phyloP scores from a whole-genome alignment of 2,113 vertebrate genomes.

The Callorhinus ursinus region DNA sequence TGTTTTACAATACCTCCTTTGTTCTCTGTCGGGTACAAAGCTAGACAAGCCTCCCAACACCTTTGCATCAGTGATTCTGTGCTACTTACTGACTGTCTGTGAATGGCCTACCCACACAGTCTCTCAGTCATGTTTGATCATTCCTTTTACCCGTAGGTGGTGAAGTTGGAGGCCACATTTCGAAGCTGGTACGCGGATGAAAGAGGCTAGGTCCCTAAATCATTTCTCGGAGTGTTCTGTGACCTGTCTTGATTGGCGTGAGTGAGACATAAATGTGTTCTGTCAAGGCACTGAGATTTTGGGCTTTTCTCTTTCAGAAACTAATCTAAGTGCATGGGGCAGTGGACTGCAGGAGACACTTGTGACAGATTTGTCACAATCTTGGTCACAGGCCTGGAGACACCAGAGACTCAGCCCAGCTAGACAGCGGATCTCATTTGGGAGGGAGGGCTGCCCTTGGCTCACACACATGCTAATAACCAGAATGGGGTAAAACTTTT shows the following conservation, averaged over 20 bases:
- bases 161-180: not conserved
- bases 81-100: not conserved
- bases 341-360: rapidly evolving
- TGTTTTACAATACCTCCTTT: too few relatives aligned
- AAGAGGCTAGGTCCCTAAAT: not conserved
- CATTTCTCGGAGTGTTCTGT: not conserved
- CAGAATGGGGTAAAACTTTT: rapidly evolving
- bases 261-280: not conserved
- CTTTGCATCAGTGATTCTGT: not conserved
- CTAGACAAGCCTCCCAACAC: not conserved
- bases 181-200: not conserved
- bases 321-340: not conserved
- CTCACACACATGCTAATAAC: not conserved
- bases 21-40: not conserved
- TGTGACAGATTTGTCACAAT: rapidly evolving
- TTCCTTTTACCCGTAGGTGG: not conserved
- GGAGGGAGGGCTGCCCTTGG: too few relatives aligned
- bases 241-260: not conserved
- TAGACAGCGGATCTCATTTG: rapidly evolving
- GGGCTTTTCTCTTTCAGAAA: not conserved
- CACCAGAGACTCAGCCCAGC: rapidly evolving
- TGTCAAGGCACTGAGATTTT: not conserved
- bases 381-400: not conserved
- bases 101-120: too few relatives aligned
- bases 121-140: not conserved